These are phyloP conservation scores for Nematopogon swammerdamellus DNA, from an alignment of 2,888 invertebrate species.

Conservation along the genomic window DNA sequence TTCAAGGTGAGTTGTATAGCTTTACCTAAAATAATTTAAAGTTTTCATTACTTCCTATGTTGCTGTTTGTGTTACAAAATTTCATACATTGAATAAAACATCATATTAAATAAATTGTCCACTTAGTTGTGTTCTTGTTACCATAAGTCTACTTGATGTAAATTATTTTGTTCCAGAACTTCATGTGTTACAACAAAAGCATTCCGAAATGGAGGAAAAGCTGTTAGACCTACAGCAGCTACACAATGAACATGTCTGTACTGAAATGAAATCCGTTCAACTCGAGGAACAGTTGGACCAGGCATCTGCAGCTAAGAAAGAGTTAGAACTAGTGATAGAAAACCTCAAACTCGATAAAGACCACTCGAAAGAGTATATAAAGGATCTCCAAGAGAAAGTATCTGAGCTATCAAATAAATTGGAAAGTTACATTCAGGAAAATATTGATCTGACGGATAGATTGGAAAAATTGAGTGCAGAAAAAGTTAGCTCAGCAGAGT, in stretches of 20 bases:
- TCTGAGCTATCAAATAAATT: constrained; percentile 58
- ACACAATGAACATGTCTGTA: constrained; percentile 67
- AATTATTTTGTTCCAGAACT: constrained; percentile 37
- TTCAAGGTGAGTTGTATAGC: constrained; percentile 60
- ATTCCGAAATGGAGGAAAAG: constrained; percentile 59
- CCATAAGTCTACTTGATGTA: no score
- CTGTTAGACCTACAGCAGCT: constrained; percentile 59
- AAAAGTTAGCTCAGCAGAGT: constrained; percentile 72
- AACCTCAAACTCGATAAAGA: constrained; percentile 49
- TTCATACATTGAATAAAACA: not conserved
- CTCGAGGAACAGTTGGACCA: constrained; percentile 73
- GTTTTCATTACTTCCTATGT: no score
- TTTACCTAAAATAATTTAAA: no score
- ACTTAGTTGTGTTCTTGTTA: no score
- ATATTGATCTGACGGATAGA: constrained; percentile 70
- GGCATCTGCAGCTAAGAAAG: constrained; percentile 45
- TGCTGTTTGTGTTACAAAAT: not conserved
- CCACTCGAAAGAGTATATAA: constrained; percentile 52
- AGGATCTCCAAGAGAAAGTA: constrained; percentile 58
- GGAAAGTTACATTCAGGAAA: constrained; percentile 66
- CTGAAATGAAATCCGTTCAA: constrained; percentile 75
- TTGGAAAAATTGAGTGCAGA: constrained; percentile 68
- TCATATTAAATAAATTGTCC: no score
- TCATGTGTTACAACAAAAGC: constrained; percentile 57
- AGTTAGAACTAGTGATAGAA: constrained; percentile 45